These are phyloP conservation scores for Sarcophilus harrisii DNA, from an alignment of 2,797 vertebrate species.

Conservation along the genomic window DNA sequence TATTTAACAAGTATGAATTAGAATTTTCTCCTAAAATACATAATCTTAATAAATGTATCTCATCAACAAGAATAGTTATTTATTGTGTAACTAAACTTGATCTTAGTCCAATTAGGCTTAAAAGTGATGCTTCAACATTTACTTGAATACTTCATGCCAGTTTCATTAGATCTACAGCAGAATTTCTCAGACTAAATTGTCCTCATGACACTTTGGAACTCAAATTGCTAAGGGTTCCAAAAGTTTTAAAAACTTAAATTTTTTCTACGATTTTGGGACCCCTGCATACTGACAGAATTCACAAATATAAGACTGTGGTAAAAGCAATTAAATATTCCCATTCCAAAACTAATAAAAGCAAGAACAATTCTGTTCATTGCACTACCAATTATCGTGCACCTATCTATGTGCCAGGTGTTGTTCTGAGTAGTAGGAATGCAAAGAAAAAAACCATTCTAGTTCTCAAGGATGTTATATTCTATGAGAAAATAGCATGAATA, in stretches of 20 bases:
- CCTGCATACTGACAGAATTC: background rate
- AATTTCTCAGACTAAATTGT: background rate
- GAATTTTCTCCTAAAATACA: background rate
- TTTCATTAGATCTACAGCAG: background rate
- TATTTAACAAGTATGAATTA: background rate
- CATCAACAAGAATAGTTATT: background rate
- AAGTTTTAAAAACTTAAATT: background rate
- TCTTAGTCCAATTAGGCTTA: background rate
- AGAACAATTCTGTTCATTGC: conserved; percentile 42
- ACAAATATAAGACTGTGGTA: background rate
- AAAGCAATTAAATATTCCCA: conserved; percentile 30
- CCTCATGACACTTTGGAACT: background rate
- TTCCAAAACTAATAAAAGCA: conserved; percentile 3
- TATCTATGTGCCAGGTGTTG: background rate
- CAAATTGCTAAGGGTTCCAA: background rate
- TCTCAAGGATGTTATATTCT: background rate
- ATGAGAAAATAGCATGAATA: background rate
- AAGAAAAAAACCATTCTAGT: background rate
- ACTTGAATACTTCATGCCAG: background rate
- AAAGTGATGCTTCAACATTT: background rate
- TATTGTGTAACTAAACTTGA: background rate
- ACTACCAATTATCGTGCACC: conserved; percentile 16
- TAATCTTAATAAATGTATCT: background rate
- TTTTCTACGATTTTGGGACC: background rate
- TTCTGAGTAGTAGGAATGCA: conserved; percentile 31